Percentiles rank a stretch among this genome's conserved stretches.
Conservation (phyloP, 1,140 invertebrate genomes). For the Anadara kagoshimensis region DNA sequence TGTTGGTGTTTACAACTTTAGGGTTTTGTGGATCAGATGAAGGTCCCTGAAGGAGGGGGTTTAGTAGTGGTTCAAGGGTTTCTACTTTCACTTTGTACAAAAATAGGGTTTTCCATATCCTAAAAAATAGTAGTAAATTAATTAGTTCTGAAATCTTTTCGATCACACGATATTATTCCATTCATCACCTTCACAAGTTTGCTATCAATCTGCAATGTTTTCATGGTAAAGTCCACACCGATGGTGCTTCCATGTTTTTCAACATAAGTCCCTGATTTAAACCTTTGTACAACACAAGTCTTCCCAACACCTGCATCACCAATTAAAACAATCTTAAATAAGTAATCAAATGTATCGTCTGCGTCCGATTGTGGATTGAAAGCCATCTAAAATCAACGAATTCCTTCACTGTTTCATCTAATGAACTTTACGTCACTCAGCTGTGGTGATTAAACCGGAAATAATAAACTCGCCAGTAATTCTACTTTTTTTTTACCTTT, state of each 20-base stretch:
- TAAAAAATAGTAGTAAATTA: too few relatives aligned
- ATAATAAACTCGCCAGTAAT: background rate
- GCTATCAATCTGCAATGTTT: conserved; percentile 92
- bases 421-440: background rate
- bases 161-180: too few relatives aligned
- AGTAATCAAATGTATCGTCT: conserved; percentile 72
- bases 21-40: too few relatives aligned
- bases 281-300: conserved; percentile 84
- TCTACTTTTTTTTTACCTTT: too few relatives aligned
- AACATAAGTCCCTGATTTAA: conserved; percentile 94
- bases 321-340: conserved; percentile 74
- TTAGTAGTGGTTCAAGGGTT: too few relatives aligned
- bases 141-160: too few relatives aligned
- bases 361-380: conserved; percentile 47
- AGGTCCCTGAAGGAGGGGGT: too few relatives aligned
- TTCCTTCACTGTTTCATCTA: conserved; percentile 8
- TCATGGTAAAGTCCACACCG: conserved; percentile 98
- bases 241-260: conserved; percentile 96
- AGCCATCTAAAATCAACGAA: conserved; percentile 16
- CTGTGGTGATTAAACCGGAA: conserved; percentile 9
- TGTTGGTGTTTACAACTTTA: too few relatives aligned
- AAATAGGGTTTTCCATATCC: too few relatives aligned
- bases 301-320: conserved; percentile 74
- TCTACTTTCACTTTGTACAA: too few relatives aligned
- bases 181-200: conserved; percentile 90